Conservation (phyloP, 1,140 invertebrate genomes). For the Drosophila prosaltans region DNA sequence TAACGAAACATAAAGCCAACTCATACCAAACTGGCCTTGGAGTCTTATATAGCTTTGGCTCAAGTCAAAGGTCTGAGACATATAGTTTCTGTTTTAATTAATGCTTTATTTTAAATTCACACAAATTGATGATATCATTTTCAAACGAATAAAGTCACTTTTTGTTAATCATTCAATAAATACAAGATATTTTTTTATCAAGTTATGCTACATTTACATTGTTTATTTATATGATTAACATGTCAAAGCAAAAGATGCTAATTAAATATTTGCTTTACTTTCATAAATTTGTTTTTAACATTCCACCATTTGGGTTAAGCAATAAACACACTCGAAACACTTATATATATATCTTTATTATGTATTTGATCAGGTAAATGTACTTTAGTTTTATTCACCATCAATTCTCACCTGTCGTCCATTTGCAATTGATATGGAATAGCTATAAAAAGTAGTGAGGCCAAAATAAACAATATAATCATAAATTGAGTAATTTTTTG, state of each 20-base stretch:
- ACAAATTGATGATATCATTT: constrained; percentile 13
- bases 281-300: not conserved
- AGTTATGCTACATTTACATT: constrained; percentile 6
- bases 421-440: constrained; percentile 10
- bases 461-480: constrained; percentile 1
- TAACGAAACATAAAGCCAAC: no score
- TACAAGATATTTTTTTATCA: not conserved
- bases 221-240: constrained; percentile 5
- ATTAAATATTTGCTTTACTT: constrained; percentile 8
- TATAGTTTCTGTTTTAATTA: constrained; percentile 10
- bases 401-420: constrained; percentile 14
- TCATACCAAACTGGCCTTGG: not conserved
- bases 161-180: constrained; percentile 4
- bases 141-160: constrained; percentile 8
- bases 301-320: not conserved
- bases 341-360: not conserved
- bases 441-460: not conserved
- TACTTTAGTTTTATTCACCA: not conserved
- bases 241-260: not conserved
- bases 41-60: no score
- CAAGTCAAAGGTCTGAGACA: constrained; percentile 14
- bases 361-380: not conserved
- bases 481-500: constrained; percentile 6
- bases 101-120: not conserved
- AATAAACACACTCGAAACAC: not conserved